Conservation (phyloP, 2,113 vertebrate genomes). For the Odontophorus gujanensis region DNA sequence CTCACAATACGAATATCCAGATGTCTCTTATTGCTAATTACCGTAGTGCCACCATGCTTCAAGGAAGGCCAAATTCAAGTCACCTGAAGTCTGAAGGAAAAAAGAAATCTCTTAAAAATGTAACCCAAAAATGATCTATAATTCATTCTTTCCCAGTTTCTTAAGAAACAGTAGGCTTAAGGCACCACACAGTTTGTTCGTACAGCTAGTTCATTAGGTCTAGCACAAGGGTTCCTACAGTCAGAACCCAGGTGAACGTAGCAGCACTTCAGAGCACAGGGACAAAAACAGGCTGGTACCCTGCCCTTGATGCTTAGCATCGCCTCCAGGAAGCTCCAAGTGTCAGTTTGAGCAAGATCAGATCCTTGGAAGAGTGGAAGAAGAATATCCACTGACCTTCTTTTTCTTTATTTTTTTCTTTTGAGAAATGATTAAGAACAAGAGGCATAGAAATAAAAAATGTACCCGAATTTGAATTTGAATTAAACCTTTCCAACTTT, state of each 20-base stretch:
- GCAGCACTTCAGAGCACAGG: neutral
- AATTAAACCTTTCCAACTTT: neutral
- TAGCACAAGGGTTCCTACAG: neutral
- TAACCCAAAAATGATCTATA: neutral
- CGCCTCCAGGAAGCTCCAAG: neutral
- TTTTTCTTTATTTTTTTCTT: neutral
- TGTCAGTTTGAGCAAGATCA: neutral
- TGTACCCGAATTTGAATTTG: neutral
- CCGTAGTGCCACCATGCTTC: conserved; percentile 11
- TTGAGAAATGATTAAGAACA: neutral
- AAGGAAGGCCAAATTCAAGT: neutral
- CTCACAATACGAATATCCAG: conserved; percentile 32
- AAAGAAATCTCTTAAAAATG: conserved; percentile 28
- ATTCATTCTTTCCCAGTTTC: neutral
- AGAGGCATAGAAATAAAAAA: neutral
- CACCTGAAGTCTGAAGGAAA: conserved; percentile 16
- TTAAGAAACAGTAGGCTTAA: conserved; percentile 8
- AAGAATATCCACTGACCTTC: neutral
- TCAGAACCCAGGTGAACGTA: conserved; percentile 5
- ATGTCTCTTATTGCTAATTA: conserved; percentile 10
- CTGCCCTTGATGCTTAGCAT: neutral
- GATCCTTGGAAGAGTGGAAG: neutral
- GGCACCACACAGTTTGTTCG: neutral
- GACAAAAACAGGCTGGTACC: neutral
- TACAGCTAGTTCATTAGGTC: conserved; percentile 2